Percentiles rank a stretch among this genome's conserved stretches.
These are phyloP conservation scores for Sylvietta virens DNA, from an alignment of 2,113 vertebrate species.

Conservation along the genomic window DNA sequence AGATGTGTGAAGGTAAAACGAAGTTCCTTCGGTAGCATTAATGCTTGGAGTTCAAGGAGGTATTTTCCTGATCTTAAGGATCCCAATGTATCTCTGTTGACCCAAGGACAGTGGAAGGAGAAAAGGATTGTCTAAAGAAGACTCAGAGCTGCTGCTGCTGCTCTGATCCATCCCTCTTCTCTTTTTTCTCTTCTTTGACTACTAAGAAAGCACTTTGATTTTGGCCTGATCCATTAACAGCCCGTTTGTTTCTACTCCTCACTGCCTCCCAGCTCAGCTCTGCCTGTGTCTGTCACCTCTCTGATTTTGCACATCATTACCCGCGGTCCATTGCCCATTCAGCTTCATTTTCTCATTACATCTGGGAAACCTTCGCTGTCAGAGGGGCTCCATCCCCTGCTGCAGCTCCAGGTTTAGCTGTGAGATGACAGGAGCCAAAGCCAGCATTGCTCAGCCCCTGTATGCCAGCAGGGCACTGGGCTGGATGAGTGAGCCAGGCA, in stretches of 20 bases:
- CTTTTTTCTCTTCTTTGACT: background rate
- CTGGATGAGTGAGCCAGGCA: background rate
- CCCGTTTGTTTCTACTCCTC: background rate
- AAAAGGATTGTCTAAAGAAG: background rate
- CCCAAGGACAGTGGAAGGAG: background rate
- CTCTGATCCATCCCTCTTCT: background rate
- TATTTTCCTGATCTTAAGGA: background rate
- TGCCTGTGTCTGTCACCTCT: background rate
- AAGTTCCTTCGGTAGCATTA: background rate
- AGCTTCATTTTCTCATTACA: background rate
- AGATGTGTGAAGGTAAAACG: background rate
- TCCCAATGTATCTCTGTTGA: background rate
- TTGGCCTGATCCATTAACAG: background rate
- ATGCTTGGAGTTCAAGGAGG: background rate
- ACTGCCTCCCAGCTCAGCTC: background rate
- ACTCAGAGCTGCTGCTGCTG: background rate
- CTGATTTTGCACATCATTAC: background rate
- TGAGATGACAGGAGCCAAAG: background rate
- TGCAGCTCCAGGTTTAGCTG: background rate
- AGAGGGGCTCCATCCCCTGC: background rate
- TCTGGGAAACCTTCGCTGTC: background rate
- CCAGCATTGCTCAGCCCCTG: background rate
- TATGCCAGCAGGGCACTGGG: fast-evolving
- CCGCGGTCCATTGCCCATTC: background rate
- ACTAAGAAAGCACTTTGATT: background rate